Conservation (phyloP, 2,113 vertebrate genomes). For the Equus przewalskii region DNA sequence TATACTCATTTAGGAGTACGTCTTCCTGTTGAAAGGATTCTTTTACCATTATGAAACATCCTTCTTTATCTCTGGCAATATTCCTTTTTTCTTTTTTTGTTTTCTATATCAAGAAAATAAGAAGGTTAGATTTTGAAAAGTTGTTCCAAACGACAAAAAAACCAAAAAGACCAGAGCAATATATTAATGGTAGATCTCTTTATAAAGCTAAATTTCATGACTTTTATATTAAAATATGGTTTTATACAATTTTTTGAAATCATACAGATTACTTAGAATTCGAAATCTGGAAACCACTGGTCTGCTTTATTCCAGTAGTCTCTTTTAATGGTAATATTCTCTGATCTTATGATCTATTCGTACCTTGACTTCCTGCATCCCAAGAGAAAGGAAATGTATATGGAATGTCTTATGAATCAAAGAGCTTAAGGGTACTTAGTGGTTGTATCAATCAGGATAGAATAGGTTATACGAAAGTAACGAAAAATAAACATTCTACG, state of each 20-base stretch:
- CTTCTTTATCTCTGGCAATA: neutral
- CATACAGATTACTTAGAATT: neutral
- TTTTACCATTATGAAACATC: neutral
- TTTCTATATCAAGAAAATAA: neutral
- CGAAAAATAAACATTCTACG: neutral
- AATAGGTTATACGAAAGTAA: neutral
- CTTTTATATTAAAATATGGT: neutral
- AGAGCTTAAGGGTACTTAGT: neutral
- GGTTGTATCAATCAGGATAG: neutral
- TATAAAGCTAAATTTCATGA: neutral
- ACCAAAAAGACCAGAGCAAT: neutral
- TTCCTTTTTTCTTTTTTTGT: neutral
- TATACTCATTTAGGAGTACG: neutral
- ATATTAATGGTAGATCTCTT: neutral
- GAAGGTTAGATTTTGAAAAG: neutral
- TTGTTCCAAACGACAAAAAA: neutral
- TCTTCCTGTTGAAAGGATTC: neutral
- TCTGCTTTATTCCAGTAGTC: neutral
- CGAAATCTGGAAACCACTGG: neutral
- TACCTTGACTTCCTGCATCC: neutral
- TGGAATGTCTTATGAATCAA: neutral
- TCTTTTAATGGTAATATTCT: neutral
- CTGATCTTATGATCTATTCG: neutral
- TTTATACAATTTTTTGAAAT: neutral
- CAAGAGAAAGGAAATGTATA: neutral